Percentiles rank a stretch among this genome's conserved stretches.
Evolutionary conservation across 2,888 invertebrate species (phyloP).

Genomic region (Dicycla oo): DNA sequence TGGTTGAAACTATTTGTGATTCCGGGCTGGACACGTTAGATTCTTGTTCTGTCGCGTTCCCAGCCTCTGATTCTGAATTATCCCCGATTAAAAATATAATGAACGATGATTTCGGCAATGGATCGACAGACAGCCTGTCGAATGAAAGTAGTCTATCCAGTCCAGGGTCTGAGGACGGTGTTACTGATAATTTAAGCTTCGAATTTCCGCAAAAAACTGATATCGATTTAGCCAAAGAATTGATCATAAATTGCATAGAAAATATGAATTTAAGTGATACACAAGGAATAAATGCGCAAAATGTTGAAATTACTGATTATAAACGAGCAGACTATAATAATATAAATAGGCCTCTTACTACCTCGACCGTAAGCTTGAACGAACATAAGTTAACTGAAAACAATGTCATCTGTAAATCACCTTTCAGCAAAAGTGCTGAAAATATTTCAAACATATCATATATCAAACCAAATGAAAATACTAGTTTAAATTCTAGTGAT

Average conservation of each 20-base stretch:
- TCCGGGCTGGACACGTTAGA: conserved; percentile 77
- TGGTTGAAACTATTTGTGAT: conserved; percentile 74
- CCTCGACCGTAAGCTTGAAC: conserved; percentile 80
- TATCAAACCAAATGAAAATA: conserved; percentile 58
- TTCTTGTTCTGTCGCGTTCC: conserved; percentile 69
- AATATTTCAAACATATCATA: conserved; percentile 74
- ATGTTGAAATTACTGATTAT: conserved; percentile 43
- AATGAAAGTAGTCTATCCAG: conserved; percentile 67
- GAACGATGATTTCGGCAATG: conserved; percentile 46
- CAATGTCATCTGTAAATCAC: conserved; percentile 68
- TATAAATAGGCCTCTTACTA: conserved; percentile 69
- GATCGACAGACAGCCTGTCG: conserved; percentile 46
- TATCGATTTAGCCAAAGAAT: conserved; percentile 64
- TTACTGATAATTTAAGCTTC: conserved; percentile 57
- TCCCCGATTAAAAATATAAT: conserved; percentile 69
- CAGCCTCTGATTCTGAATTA: conserved; percentile 70
- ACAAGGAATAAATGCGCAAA: conserved; percentile 32
- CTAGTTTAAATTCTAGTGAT: conserved; percentile 64
- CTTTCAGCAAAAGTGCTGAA: conserved; percentile 82
- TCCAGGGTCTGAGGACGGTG: conserved; percentile 68
- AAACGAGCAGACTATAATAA: conserved; percentile 40
- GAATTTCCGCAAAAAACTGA: conserved; percentile 60
- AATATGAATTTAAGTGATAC: conserved; percentile 31
- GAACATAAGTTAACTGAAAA: conserved; percentile 69
- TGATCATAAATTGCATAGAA: conserved; percentile 41